These are phyloP conservation scores for Dicrostonyx torquatus DNA, from an alignment of 2,797 vertebrate species.

Conservation along the genomic window DNA sequence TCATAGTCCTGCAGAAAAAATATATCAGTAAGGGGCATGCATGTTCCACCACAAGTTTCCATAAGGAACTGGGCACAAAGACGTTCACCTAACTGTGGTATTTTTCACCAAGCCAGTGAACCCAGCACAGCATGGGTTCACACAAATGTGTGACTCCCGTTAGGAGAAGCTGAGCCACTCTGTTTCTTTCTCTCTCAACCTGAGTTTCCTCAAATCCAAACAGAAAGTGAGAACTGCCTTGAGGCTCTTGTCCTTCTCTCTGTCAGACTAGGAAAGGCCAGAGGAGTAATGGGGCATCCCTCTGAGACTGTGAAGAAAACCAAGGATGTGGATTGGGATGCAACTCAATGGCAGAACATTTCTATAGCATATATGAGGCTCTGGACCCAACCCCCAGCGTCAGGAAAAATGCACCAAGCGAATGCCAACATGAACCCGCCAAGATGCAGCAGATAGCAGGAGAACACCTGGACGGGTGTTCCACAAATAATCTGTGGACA, in stretches of 20 bases:
- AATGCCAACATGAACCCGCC: neutral
- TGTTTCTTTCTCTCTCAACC: neutral
- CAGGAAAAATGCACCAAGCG: neutral
- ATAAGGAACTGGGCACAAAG: neutral
- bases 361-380: neutral
- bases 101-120: neutral
- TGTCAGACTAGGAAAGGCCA: neutral
- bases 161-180: neutral
- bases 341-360: neutral
- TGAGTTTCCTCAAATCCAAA: neutral
- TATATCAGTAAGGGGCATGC: too few species aligned
- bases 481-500: neutral
- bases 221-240: rapidly evolving
- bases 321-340: neutral
- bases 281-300: neutral
- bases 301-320: neutral
- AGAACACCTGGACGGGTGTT: neutral
- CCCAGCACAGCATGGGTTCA: neutral
- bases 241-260: neutral
- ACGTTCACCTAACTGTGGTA: neutral
- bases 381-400: neutral
- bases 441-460: neutral
- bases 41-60: neutral
- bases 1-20: neutral
- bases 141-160: neutral